Evolutionary conservation across 1,140 invertebrate species (phyloP), one percentile per base, ranked within the genome.

Genomic region (Harlomillsia oculata): DNA sequence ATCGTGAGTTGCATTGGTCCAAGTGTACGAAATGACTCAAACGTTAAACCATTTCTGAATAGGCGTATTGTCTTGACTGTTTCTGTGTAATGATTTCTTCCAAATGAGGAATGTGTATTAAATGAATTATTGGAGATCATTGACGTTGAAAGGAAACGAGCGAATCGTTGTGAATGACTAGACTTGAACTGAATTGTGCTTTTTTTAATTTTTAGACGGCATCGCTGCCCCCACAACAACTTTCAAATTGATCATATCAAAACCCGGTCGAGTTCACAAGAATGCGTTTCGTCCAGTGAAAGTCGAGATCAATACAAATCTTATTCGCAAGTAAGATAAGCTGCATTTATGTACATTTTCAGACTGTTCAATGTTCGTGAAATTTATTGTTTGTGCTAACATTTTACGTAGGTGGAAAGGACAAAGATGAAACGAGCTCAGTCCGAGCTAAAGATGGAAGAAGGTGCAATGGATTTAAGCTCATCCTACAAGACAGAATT

Each of bases 401-500:
- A 34, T 32, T 56, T 55, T 40, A 18, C 26, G 43, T 41, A 63
- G 60, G 51, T 53, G 44, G 64, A 61, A 21, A 56, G 59, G 48
- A 32, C 53, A 43, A 53, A 54, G 32, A 60, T 61, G 53, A 66
- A 63, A 44, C 30, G 64, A 36, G 57, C 43, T 6, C 63, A 61
- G 50, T 49, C 59, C n/a, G 45, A 52, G 18, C 56, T 72, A 8
- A 60, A 66, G 18, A 30, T 69, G 6, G 59, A 62, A 36, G 69
- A 75, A 58, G 74, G 79, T 59, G 73, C 72, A n/a, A 70, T 80
- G 53, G 67, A 72, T 8, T 51, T 67, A 0, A 75, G 76, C 16
- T 79, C 78, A 52, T 80, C 80, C 13, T 83, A 83, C 67, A 74
- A 74, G 41, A 72, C 79, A 57, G 80, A 82, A 64, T 83, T 78